phyloP scores from a whole-genome alignment of 2,888 invertebrate species.

The Drosophila paranaensis region DNA sequence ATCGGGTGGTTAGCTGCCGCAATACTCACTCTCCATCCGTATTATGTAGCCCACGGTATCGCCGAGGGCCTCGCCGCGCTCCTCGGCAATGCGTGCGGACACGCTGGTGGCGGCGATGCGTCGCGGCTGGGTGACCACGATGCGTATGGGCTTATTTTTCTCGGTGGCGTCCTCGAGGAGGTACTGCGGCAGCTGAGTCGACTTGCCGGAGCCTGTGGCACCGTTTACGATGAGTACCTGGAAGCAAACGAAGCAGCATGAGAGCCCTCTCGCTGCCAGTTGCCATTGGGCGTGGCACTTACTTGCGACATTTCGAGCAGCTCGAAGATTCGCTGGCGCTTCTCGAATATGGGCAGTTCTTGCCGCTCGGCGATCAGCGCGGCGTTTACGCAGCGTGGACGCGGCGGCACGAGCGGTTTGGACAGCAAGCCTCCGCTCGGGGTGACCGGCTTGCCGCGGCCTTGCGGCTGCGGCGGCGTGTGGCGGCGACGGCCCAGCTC shows the following conservation, averaged over 20 bases:
- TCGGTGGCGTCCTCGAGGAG: slow-evolving; percentile 90
- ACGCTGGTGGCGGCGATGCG: slow-evolving; percentile 95
- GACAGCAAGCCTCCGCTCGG: slow-evolving; percentile 39
- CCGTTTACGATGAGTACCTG: slow-evolving; percentile 91
- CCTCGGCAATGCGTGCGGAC: slow-evolving; percentile 92
- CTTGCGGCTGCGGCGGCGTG: background rate
- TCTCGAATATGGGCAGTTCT: slow-evolving; percentile 71
- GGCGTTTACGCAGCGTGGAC: slow-evolving; percentile 30
- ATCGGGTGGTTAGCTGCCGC: no score
- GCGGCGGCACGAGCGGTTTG: slow-evolving; percentile 68
- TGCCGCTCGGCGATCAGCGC: slow-evolving; percentile 58
- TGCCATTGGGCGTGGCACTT: slow-evolving; percentile 15
- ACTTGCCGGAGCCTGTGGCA: slow-evolving; percentile 97
- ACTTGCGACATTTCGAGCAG: slow-evolving; percentile 69
- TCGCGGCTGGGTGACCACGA: slow-evolving; percentile 97
- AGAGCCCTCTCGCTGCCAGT: background rate
- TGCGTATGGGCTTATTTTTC: slow-evolving; percentile 89
- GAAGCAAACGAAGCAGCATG: background rate
- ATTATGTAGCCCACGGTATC: slow-evolving; percentile 95
- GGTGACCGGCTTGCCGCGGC: background rate
- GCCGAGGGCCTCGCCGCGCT: slow-evolving; percentile 89
- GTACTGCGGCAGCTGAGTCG: slow-evolving; percentile 97
- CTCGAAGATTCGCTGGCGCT: slow-evolving; percentile 61
- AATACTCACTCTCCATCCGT: slow-evolving; percentile 89
- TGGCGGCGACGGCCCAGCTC: background rate